Evolutionary conservation across 35 echinoderm and acorn worm species (phyloP), one percentile per base, ranked within the genome.

Genomic region (Heliocidaris erythrogramma): DNA sequence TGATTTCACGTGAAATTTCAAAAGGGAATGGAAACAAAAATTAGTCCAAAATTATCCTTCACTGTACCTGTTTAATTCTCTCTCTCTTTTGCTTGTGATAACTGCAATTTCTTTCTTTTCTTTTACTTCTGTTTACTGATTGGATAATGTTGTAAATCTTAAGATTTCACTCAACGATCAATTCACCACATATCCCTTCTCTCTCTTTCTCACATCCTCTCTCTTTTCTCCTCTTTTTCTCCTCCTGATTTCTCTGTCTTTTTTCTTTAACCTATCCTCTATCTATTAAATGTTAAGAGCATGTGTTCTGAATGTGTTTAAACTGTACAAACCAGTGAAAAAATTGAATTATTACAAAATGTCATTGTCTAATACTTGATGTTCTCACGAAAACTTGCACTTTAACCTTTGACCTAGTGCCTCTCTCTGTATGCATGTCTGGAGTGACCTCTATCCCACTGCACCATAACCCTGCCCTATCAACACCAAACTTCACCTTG

Each of bases 341-440:
- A 14, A 56, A 0, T 56, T 56, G 9, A 10, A 42, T 42, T 42
- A 42, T 42, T 52, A 56, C 14, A 14, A 56, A 56, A 0, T 12
- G 52, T 56, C 52, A 56, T 10, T 8, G 12, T 52, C 5, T 27
- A 78, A 24, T 78, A 78, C 27, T n/a, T n/a, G 65, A 78, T 78
- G 18, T 78, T 78, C 21, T 78, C 65, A 78, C 27, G 65, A 78
- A 78, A 56, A 78, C n/a, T 17, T 78, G 65, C 65, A 78, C 27
- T 78, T 78, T 78, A 7, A 27, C 65, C 65, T 78, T n/a, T 78
- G 65, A 78, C 21, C 91, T 92, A n/a, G n/a, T n/a, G 29, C 48
- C 91, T 48, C 91, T 56, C 47, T 92, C 12, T 94, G 93, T 94
- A 69, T 47, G 60, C 42, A 21, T 94, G 24, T n/a, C 27, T 27